Base-by-base conservation (phyloP, 2,797 vertebrate genomes). In the Chaenodraco wilsoni region DNA sequence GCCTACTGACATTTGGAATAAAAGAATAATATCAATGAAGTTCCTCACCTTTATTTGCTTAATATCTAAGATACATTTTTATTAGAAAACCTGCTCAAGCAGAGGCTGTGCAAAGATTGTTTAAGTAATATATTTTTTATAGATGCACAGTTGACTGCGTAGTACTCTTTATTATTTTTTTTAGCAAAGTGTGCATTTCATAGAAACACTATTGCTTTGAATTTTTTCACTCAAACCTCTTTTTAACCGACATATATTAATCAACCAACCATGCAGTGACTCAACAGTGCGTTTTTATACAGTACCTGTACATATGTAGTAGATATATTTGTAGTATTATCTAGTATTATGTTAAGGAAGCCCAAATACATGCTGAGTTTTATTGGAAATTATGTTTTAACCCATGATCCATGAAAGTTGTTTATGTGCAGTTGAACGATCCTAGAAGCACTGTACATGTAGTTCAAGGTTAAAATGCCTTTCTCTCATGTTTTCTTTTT, bases 21-120 rank as follows among this genome's bases (percentile, higher is more conserved):
- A 84, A 77, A 90, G 79, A 95, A 93, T 79, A 91, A 93, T 91
- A 91, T 92, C 87, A 90, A 90, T 76, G 81, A 81, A 93, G 84
- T 83, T 91, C 71, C 72, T 76, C 81, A 74, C 80, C 65, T 88
- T 85, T 93, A 91, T 92, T 94, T 95, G 93, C 84, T 81, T 78
- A 80, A 87, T 91, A 86, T 85, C 90, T 78, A 83, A 81, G 91
- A 90, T 90, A 87, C 79, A 80, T 86, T 88, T 93, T 95, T 91
- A 92, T 94, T 93, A 78, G 82, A 86, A 82, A 86, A 66, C 41
- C 67, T 70, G 87, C 78, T 49, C 9, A 19, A 69, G 73, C 59
- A 74, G 80, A 83, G 81, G 83, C 83, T 83, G 88, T 82, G 85
- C 84, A 89, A 90, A 89, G 83, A 86, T 84, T 80, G 86, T 83